Evolutionary conservation across 1,140 invertebrate genomes (phyloP).

Genomic region (Eurosta solidaginis): DNA sequence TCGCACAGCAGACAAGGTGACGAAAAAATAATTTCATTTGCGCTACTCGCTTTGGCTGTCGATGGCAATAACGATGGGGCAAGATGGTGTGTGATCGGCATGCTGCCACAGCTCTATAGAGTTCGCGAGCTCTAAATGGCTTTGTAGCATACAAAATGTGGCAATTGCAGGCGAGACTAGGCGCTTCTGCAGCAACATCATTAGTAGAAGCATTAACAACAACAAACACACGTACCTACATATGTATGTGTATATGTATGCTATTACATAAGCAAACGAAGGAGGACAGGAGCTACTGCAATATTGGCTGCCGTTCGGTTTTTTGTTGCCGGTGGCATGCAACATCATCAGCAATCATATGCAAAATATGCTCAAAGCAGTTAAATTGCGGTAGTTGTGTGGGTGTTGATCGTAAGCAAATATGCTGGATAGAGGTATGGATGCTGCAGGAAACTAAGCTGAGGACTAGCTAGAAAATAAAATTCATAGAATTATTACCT

Average conservation of each 20-base stretch:
- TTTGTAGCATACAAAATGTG: conserved; percentile 14
- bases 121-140: not conserved
- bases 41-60: conserved; percentile 11
- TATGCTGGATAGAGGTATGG: not conserved
- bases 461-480: not conserved
- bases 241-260: no score
- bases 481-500: conserved; percentile 28
- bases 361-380: conserved; percentile 25
- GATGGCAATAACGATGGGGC: conserved; percentile 11
- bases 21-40: conserved; percentile 28
- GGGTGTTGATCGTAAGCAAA: not conserved
- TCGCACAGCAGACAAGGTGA: not conserved
- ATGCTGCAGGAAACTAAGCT: not conserved
- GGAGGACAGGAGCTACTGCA: not conserved
- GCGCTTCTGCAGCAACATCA: not conserved
- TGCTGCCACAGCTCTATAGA: not conserved
- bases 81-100: not conserved
- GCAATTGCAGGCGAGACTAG: not conserved
- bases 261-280: not conserved
- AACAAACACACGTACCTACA: not conserved
- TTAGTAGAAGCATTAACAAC: not conserved
- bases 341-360: conserved; percentile 24
- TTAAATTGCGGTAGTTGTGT: not conserved
- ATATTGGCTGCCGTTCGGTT: not conserved
- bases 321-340: conserved; percentile 18